A percentile compares a stretch with the other conserved stretches of the same genome.
Conservation (phyloP, 2,113 vertebrate species). For the Indicator indicator region DNA sequence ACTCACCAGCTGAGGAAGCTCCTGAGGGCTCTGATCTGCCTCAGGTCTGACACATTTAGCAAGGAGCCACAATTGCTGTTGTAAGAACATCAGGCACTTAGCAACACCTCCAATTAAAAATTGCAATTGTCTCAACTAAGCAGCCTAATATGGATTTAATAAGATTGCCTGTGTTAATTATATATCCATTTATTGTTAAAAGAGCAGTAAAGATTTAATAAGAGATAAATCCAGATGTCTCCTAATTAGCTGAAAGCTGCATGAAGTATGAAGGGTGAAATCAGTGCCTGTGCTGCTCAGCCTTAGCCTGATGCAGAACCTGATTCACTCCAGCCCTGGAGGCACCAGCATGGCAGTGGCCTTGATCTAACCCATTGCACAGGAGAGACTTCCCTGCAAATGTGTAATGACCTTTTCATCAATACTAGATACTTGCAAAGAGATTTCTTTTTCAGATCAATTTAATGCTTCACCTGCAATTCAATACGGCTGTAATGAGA, state of each 20-base stretch:
- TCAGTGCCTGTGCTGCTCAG: accelerated
- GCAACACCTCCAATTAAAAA: neutral
- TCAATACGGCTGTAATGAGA: conserved; percentile 32
- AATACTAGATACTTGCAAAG: conserved; percentile 15
- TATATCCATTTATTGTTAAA: conserved; percentile 15
- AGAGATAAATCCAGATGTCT: conserved; percentile 19
- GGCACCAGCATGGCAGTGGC: neutral
- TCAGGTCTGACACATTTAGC: neutral
- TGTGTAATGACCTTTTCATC: conserved; percentile 13
- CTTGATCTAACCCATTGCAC: neutral
- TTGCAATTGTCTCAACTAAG: neutral
- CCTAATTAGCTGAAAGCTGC: conserved; percentile 13
- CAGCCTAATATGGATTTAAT: neutral
- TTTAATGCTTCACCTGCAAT: conserved; percentile 39
- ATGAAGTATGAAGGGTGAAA: neutral
- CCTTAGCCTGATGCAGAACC: neutral
- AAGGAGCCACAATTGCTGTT: neutral
- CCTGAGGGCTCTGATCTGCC: neutral
- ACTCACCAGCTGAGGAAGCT: neutral
- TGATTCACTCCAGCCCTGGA: neutral
- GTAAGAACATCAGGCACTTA: neutral
- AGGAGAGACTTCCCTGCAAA: neutral
- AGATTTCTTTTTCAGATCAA: neutral
- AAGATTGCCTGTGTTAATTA: conserved; percentile 17
- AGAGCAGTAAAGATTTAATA: conserved; percentile 1